Evolutionary conservation across 2,113 vertebrate species (phyloP).

Genomic region (Amazona vittata): DNA sequence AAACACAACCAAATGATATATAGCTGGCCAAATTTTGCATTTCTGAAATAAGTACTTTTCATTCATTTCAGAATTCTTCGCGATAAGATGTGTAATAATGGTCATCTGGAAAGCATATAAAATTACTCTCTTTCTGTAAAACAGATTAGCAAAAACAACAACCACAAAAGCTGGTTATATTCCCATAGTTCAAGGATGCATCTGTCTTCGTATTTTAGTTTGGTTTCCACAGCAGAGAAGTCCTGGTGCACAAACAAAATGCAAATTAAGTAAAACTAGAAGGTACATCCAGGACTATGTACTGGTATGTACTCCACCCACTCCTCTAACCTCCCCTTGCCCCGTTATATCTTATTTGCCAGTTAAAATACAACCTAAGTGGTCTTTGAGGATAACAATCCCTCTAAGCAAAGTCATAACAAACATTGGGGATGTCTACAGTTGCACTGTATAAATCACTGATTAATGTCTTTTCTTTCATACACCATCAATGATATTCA

Average conservation of each 20-base stretch:
- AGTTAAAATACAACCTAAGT: background rate
- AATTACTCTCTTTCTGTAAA: background rate
- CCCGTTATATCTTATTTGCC: background rate
- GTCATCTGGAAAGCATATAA: background rate
- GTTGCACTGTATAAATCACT: background rate
- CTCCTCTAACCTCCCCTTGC: background rate
- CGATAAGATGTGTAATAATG: background rate
- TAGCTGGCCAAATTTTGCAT: background rate
- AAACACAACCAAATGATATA: background rate
- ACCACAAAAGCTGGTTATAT: background rate
- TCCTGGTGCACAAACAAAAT: rapidly evolving
- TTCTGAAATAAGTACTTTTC: background rate
- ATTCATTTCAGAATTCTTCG: background rate
- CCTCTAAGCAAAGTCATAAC: background rate
- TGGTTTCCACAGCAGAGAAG: background rate
- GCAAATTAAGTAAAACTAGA: background rate
- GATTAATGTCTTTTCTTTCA: background rate
- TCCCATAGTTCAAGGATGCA: background rate
- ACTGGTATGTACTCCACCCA: background rate
- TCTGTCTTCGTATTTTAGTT: background rate
- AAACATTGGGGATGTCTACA: background rate
- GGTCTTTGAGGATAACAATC: background rate
- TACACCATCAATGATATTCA: background rate
- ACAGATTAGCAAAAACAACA: background rate
- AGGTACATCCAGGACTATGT: background rate